phyloP scores from a whole-genome alignment of 2,113 vertebrate species.

The Ceyx cyanopectus region DNA sequence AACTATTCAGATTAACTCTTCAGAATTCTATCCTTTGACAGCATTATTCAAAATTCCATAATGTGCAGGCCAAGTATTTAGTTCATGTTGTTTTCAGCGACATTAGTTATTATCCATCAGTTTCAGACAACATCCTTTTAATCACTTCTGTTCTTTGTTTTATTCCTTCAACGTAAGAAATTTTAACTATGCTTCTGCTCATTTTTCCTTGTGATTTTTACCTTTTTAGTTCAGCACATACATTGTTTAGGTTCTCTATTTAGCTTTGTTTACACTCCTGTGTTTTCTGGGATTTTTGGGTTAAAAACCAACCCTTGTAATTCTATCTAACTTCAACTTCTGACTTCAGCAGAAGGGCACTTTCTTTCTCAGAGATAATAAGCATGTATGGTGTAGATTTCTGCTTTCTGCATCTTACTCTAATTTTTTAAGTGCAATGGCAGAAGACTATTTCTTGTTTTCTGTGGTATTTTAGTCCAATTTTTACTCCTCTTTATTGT shows the following conservation, averaged over 20 bases:
- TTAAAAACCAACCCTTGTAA: neutral
- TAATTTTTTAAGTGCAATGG: neutral
- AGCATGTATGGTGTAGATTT: neutral
- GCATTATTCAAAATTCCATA: neutral
- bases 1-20: neutral
- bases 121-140: neutral
- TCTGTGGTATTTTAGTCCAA: neutral
- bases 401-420: neutral
- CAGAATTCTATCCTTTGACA: neutral
- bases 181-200: neutral
- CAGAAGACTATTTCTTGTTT: neutral
- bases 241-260: neutral
- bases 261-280: neutral
- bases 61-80: neutral
- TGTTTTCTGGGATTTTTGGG: neutral
- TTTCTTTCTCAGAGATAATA: neutral
- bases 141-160: neutral
- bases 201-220: neutral
- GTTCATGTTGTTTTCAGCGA: neutral
- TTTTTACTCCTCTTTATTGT: neutral
- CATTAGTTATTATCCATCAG: neutral
- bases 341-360: neutral
- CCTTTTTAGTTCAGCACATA: neutral
- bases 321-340: neutral
- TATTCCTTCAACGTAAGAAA: neutral